A percentile compares a stretch with the other conserved stretches of the same genome.
These are phyloP conservation scores for Amblyjoppa fuscipennis DNA, from an alignment of 2,888 invertebrate species.

Conservation along the genomic window DNA sequence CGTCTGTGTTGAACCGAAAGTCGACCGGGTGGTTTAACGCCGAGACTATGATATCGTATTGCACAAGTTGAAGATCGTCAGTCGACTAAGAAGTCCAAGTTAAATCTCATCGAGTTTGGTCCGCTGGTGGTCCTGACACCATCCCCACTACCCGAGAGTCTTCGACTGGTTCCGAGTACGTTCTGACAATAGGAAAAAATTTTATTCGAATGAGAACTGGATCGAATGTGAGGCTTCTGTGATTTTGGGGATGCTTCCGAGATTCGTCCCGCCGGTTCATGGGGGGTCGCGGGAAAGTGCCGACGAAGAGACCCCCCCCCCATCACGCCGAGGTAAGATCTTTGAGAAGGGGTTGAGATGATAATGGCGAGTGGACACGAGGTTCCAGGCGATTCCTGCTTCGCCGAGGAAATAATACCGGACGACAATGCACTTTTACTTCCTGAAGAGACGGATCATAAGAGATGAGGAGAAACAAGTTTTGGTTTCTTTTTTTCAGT, in stretches of 20 bases:
- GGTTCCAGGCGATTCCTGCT: constrained; percentile 34
- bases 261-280: constrained; percentile 48
- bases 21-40: not conserved
- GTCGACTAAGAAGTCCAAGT: constrained; percentile 65
- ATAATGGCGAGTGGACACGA: not conserved
- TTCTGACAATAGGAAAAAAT: constrained; percentile 31
- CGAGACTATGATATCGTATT: constrained; percentile 66
- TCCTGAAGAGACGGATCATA: constrained; percentile 60
- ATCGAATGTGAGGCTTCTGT: constrained; percentile 37
- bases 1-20: not conserved
- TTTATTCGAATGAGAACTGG: constrained; percentile 19
- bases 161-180: constrained; percentile 3
- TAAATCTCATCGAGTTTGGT: constrained; percentile 48
- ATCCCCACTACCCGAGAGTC: constrained; percentile 57
- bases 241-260: constrained; percentile 45
- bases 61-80: constrained; percentile 72
- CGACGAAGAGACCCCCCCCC: constrained; percentile 22
- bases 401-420: constrained; percentile 33
- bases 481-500: constrained; percentile 4
- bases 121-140: constrained; percentile 62
- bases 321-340: constrained; percentile 30
- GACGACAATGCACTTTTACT: constrained; percentile 65
- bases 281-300: constrained; percentile 72
- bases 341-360: constrained; percentile 55
- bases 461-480: constrained; percentile 61